Percentiles rank a stretch among this genome's conserved stretches.
These are phyloP conservation scores for Tiaroga cobitis DNA, from an alignment of 2,797 vertebrate genomes.

Conservation along the genomic window DNA sequence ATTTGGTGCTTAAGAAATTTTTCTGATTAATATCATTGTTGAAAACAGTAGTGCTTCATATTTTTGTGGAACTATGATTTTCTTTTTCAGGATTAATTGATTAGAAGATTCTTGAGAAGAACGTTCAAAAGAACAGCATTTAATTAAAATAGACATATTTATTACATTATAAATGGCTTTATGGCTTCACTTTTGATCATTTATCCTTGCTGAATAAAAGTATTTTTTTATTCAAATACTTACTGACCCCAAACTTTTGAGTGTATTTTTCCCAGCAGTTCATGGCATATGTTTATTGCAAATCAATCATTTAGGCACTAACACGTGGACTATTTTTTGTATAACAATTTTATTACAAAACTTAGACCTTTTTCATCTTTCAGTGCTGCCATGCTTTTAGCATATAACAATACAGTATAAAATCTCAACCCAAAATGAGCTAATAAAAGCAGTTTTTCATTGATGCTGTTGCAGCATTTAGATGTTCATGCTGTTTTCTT, in stretches of 20 bases:
- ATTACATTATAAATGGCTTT: neutral
- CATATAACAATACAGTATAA: constrained; percentile 86
- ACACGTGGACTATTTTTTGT: constrained; percentile 70
- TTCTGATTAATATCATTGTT: neutral
- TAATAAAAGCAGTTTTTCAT: constrained; percentile 77
- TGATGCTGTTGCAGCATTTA: constrained; percentile 79
- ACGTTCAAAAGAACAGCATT: neutral
- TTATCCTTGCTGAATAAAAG: neutral
- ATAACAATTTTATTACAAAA: constrained; percentile 88
- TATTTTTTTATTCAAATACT: neutral
- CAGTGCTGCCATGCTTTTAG: constrained; percentile 84
- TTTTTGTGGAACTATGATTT: no score
- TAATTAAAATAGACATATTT: neutral
- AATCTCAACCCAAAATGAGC: constrained; percentile 77
- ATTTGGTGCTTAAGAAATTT: neutral
- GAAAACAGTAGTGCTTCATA: neutral
- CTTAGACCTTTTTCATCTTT: constrained; percentile 80
- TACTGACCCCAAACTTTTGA: neutral
- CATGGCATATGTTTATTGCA: neutral
- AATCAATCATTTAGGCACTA: constrained; percentile 1
- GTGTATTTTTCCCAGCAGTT: neutral
- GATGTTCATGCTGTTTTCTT: constrained; percentile 80
- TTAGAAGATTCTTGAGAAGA: neutral
- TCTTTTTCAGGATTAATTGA: neutral
- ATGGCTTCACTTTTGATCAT: neutral